A percentile compares a stretch with the other conserved stretches of the same genome.
Conservation (phyloP, 2,797 vertebrate genomes). For the Garrulus glandarius region DNA sequence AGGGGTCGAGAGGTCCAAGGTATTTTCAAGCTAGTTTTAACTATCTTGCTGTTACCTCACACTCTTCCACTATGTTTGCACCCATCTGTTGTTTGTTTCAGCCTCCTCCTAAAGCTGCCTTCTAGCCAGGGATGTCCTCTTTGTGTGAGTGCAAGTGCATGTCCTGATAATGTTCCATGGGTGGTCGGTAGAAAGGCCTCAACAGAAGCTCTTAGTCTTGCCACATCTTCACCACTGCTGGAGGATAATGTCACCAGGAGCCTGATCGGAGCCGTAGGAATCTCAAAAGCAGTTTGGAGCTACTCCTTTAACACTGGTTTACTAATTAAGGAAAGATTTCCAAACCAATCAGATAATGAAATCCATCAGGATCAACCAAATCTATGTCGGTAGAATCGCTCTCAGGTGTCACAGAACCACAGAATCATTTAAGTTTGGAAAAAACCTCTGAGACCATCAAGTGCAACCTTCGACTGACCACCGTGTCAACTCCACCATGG, state of each 20-base stretch:
- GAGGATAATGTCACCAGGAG: background rate
- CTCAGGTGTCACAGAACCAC: background rate
- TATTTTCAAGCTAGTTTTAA: background rate
- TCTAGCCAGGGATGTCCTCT: background rate
- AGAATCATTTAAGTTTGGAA: background rate
- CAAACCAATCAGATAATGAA: background rate
- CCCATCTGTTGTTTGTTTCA: background rate
- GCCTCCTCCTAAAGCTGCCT: background rate
- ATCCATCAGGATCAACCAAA: background rate
- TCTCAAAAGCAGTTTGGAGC: background rate
- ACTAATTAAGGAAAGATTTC: background rate
- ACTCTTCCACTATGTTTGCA: background rate
- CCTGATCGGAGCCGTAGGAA: background rate
- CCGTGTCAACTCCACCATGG: rapidly evolving
- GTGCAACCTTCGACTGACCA: background rate
- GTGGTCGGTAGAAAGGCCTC: background rate
- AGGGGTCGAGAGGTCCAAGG: background rate
- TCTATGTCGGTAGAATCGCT: background rate
- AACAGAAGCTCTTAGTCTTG: background rate
- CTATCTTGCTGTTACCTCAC: background rate
- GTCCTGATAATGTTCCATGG: background rate
- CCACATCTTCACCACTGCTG: background rate
- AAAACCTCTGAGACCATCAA: background rate
- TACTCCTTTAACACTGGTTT: background rate
- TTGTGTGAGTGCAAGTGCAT: background rate